Percentiles rank a stretch among this genome's conserved stretches.
phyloP scores from a whole-genome alignment of 1,140 invertebrate genomes.

The Cotesia typhae region DNA sequence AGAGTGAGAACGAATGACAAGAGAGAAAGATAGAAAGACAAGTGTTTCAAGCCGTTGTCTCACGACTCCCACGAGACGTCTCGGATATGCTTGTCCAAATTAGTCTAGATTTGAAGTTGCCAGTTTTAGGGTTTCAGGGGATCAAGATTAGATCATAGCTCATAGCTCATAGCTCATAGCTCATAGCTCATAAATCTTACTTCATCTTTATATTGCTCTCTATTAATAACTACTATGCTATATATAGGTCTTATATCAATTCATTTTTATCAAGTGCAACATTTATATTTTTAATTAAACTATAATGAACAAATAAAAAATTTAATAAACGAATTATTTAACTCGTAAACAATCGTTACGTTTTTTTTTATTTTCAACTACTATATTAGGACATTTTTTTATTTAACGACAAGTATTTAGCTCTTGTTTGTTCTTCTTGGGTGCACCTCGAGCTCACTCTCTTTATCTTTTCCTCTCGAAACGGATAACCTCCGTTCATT shows the following conservation, averaged over 20 bases:
- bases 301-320: too few species aligned
- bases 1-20: too few species aligned
- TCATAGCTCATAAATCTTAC: too few species aligned
- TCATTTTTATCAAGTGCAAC: too few species aligned
- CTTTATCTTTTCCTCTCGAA: conserved; percentile 30
- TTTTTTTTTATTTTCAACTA: conserved; percentile 19
- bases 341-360: conserved; percentile 36
- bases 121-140: conserved; percentile 23
- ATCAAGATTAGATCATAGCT: conserved; percentile 4
- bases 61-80: conserved; percentile 57
- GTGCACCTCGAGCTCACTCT: background rate
- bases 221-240: too few species aligned
- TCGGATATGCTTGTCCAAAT: conserved; percentile 54
- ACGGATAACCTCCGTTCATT: conserved; percentile 39
- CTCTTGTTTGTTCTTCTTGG: too few species aligned
- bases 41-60: conserved; percentile 42
- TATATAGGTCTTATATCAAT: too few species aligned
- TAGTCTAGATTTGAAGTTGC: conserved; percentile 56
- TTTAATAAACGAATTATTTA: background rate
- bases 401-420: background rate
- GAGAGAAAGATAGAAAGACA: background rate
- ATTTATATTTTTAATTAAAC: too few species aligned
- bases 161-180: background rate
- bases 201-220: too few species aligned
- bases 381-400: conserved; percentile 3